These are phyloP conservation scores for Notolabrus celidotus DNA, from an alignment of 2,797 vertebrate species.

Conservation along the genomic window DNA sequence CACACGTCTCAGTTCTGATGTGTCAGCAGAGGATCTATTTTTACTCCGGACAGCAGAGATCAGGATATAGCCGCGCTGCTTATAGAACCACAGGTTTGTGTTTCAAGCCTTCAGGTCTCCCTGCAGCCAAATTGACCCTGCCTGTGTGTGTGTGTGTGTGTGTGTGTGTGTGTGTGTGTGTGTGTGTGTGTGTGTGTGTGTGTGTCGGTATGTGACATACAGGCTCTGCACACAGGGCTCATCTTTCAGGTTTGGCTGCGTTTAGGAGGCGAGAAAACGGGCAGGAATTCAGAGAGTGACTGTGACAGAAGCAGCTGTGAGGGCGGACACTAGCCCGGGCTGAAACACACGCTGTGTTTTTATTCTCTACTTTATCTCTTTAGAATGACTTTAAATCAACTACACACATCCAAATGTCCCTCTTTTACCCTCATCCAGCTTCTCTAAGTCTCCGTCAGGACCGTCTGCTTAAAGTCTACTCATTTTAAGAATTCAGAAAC, in stretches of 20 bases:
- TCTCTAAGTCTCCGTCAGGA: too few relatives aligned
- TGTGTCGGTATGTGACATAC: slow-evolving; percentile 52
- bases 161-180: not conserved
- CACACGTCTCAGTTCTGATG: slow-evolving; percentile 41
- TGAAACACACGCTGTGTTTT: too few relatives aligned
- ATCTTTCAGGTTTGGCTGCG: slow-evolving; percentile 48
- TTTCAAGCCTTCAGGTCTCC: slow-evolving; percentile 47
- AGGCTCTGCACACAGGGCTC: slow-evolving; percentile 35
- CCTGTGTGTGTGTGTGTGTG: slow-evolving; percentile 19
- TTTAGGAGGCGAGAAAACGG: slow-evolving; percentile 6
- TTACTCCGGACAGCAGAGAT: slow-evolving; percentile 51
- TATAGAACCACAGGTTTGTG: slow-evolving; percentile 41
- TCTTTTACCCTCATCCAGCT: too few relatives aligned
- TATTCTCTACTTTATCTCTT: too few relatives aligned
- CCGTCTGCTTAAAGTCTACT: too few relatives aligned
- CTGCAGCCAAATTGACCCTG: slow-evolving; percentile 22
- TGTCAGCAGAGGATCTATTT: slow-evolving; percentile 70
- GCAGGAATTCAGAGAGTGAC: slow-evolving; percentile 8
- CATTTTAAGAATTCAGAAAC: too few relatives aligned
- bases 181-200: not conserved
- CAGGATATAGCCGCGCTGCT: slow-evolving; percentile 31
- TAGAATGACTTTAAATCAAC: too few relatives aligned
- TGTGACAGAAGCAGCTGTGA: slow-evolving; percentile 30
- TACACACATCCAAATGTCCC: too few relatives aligned
- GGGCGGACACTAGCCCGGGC: not conserved